Evolutionary conservation across 2,888 invertebrate species (phyloP).

Genomic region (Luperina nickerlii): DNA sequence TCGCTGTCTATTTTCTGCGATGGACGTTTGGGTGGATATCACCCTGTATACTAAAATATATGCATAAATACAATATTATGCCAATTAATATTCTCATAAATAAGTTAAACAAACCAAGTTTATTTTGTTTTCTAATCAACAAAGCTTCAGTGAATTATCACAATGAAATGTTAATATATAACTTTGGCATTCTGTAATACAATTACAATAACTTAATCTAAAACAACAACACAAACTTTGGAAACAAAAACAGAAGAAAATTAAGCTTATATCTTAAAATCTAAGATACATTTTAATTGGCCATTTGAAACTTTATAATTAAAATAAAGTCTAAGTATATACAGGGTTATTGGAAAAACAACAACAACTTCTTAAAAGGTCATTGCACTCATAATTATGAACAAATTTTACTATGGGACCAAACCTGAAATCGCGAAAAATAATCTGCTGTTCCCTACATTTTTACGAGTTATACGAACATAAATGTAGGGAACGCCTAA

Average conservation of each 20-base stretch:
- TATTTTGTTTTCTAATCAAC: background rate
- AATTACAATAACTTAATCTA: conserved; percentile 1
- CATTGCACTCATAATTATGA: no score
- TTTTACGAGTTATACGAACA: no score
- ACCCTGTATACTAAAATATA: no score
- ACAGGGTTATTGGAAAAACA: no score
- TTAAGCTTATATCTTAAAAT: background rate
- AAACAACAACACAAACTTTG: background rate
- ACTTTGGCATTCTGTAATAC: conserved; percentile 43
- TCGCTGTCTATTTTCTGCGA: no score
- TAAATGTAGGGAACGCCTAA: no score
- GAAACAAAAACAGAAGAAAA: background rate
- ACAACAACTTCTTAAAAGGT: no score
- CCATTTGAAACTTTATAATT: background rate
- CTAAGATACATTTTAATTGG: background rate
- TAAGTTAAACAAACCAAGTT: background rate
- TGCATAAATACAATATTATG: no score
- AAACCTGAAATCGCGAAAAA: no score
- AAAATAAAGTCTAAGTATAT: background rate
- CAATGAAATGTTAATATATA: background rate
- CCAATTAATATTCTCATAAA: background rate
- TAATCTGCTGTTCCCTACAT: no score
- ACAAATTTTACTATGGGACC: no score
- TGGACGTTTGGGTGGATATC: no score
- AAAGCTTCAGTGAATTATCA: background rate